Percentiles rank a stretch among this genome's conserved stretches.
Evolutionary conservation across 2,888 invertebrate species (phyloP).

Genomic region (Cheilosia variabilis): DNA sequence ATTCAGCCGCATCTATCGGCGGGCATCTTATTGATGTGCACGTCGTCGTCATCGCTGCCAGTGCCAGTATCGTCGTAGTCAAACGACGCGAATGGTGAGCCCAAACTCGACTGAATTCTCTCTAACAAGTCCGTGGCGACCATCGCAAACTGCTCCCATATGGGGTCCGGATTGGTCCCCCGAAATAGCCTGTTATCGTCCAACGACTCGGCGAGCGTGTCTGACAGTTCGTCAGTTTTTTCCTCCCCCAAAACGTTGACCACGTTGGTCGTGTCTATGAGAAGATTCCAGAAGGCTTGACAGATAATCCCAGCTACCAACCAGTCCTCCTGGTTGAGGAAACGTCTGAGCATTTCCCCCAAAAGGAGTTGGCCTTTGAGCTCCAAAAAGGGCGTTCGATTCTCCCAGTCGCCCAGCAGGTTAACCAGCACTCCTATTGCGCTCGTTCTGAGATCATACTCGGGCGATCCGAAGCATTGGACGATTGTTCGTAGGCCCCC

Average conservation of each 20-base stretch:
- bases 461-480: conserved; percentile 86
- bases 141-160: conserved; percentile 90
- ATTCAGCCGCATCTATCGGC: conserved; percentile 29
- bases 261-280: conserved; percentile 85
- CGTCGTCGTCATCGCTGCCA: conserved; percentile 79
- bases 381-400: conserved; percentile 85
- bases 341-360: conserved; percentile 85
- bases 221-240: conserved; percentile 85
- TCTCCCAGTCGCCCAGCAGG: conserved; percentile 87
- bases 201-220: conserved; percentile 85
- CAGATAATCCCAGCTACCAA: conserved; percentile 89
- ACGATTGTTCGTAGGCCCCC: conserved; percentile 87
- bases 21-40: conserved; percentile 80
- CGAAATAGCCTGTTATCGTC: conserved; percentile 86
- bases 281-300: conserved; percentile 90
- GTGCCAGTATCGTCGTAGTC: conserved; percentile 76
- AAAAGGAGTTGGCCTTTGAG: conserved; percentile 85
- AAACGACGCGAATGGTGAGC: conserved; percentile 63
- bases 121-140: conserved; percentile 90
- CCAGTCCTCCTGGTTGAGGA: conserved; percentile 87
- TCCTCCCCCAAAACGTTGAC: conserved; percentile 84
- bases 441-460: conserved; percentile 89
- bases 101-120: conserved; percentile 81
- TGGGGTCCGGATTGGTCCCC: conserved; percentile 77
- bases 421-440: conserved; percentile 93